Evolutionary conservation across 2,113 vertebrate species (phyloP).

Genomic region (Sturnira hondurensis): DNA sequence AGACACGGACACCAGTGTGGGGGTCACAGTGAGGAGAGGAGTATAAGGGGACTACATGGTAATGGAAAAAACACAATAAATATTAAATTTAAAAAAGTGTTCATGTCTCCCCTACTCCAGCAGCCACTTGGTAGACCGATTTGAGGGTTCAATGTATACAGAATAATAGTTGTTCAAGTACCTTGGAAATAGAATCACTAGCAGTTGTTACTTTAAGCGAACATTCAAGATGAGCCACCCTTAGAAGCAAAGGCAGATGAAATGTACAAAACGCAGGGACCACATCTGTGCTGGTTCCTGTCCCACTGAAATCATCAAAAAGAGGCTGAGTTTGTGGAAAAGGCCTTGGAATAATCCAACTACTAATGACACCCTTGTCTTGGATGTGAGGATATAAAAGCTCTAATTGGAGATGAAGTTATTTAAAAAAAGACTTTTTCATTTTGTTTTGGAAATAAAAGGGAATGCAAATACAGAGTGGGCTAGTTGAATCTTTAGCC

Average conservation of each 20-base stretch:
- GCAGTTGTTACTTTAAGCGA: slow-evolving; percentile 33
- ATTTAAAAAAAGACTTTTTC: background rate
- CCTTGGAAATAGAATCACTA: slow-evolving; percentile 37
- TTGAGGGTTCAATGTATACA: background rate
- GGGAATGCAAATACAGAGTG: slow-evolving; percentile 23
- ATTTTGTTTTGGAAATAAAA: slow-evolving; percentile 44
- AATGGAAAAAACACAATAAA: too few relatives aligned
- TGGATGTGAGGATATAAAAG: slow-evolving; percentile 21
- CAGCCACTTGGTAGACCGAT: background rate
- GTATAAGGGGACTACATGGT: too few relatives aligned
- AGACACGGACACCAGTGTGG: too few relatives aligned
- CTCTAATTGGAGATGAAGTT: background rate
- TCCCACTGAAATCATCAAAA: background rate
- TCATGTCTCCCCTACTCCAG: slow-evolving; percentile 28
- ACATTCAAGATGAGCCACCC: slow-evolving; percentile 25
- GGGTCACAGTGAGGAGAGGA: too few relatives aligned
- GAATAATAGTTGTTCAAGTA: slow-evolving; percentile 48
- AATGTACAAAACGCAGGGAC: slow-evolving; percentile 30
- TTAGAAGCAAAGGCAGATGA: slow-evolving; percentile 33
- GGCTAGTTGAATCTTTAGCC: background rate
- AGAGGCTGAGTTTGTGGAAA: slow-evolving; percentile 57
- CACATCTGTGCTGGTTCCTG: background rate
- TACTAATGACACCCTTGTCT: background rate
- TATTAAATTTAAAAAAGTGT: background rate
- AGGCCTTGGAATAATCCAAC: slow-evolving; percentile 9